Percentiles rank a stretch among this genome's conserved stretches.
Evolutionary conservation across 2,888 invertebrate genomes (phyloP).

Genomic region (Arrhopalites spinosus): DNA sequence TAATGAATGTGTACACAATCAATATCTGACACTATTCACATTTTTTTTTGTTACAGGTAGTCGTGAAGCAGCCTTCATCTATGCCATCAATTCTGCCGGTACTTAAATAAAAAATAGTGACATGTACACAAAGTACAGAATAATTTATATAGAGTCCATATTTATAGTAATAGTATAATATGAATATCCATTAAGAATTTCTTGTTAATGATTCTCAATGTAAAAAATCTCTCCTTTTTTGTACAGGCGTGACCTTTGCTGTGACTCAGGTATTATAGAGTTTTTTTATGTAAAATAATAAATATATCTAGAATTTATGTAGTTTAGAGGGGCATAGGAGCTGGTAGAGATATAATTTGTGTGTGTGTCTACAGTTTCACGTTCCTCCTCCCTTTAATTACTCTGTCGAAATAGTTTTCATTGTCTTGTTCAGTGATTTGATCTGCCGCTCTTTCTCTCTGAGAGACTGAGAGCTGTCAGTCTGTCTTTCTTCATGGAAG

Average conservation of each 20-base stretch:
- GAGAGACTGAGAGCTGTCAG: not conserved
- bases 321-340: not conserved
- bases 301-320: not conserved
- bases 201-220: no score
- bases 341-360: no score
- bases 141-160: no score
- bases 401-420: not conserved
- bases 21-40: not conserved
- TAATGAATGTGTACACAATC: no score
- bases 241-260: constrained; percentile 80
- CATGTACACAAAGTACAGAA: no score
- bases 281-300: not conserved
- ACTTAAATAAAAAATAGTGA: no score
- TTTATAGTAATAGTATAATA: no score
- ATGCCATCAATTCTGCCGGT: constrained; percentile 84
- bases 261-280: constrained; percentile 70
- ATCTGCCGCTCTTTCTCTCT: no score
- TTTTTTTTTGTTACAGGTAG: constrained; percentile 69
- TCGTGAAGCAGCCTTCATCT: constrained; percentile 89
- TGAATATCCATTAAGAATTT: no score
- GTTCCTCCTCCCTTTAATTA: constrained; percentile 16
- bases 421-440: not conserved
- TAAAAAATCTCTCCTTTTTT: no score
- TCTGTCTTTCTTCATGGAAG: not conserved
- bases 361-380: not conserved